phyloP scores from a whole-genome alignment of 2,888 invertebrate genomes.

The Syrphus vitripennis region DNA sequence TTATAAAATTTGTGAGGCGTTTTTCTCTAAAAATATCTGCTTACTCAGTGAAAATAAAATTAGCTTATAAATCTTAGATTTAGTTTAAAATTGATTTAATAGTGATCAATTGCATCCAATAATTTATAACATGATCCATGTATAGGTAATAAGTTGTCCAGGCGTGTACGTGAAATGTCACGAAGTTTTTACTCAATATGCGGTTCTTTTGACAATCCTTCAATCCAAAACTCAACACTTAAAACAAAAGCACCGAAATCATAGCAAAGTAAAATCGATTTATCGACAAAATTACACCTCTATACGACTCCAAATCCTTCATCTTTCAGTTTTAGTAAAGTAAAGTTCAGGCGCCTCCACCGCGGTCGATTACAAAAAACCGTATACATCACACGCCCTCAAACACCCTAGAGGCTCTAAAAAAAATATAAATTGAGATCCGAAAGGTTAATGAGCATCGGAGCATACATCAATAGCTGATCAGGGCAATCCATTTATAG shows the following conservation, averaged over 20 bases:
- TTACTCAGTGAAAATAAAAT: too few relatives aligned
- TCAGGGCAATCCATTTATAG: constrained; percentile 20
- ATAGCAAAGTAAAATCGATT: neutral
- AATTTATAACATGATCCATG: too few relatives aligned
- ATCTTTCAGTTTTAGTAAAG: neutral
- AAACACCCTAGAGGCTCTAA: constrained; percentile 22
- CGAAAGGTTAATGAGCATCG: constrained; percentile 63
- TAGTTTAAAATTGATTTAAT: neutral
- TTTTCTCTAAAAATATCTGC: too few relatives aligned
- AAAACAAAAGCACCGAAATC: neutral
- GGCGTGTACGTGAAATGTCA: constrained; percentile 9
- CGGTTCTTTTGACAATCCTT: constrained; percentile 7
- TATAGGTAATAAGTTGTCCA: neutral
- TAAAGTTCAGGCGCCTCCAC: neutral
- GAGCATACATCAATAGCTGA: constrained; percentile 51
- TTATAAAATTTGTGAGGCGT: too few relatives aligned
- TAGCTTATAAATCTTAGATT: too few relatives aligned
- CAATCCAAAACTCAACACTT: neutral
- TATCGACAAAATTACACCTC: constrained; percentile 6
- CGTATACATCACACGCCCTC: constrained; percentile 4
- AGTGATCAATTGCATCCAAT: neutral
- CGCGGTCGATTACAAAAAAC: neutral
- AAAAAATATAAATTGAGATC: constrained; percentile 18
- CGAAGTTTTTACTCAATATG: neutral
- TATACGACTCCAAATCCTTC: neutral